Evolutionary conservation across 2,113 vertebrate genomes (phyloP).

Genomic region (Centropus unirufus): DNA sequence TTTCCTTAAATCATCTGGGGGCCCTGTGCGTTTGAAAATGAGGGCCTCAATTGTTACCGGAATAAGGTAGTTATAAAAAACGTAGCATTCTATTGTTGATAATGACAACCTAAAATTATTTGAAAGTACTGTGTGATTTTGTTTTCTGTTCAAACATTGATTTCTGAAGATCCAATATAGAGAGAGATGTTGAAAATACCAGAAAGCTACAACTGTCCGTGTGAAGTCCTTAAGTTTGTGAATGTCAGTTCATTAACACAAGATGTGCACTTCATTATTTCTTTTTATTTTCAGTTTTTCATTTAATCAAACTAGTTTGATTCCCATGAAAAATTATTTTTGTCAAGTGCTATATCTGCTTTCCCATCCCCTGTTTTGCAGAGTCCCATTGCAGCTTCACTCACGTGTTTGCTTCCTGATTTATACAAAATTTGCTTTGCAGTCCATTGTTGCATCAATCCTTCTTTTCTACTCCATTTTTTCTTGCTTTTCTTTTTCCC

Average conservation of each 20-base stretch:
- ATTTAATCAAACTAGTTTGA: conserved; percentile 34
- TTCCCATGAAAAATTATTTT: conserved; percentile 22
- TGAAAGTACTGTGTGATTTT: conserved; percentile 61
- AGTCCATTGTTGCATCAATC: conserved; percentile 66
- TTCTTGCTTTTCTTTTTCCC: conserved; percentile 49
- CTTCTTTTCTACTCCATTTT: conserved; percentile 73
- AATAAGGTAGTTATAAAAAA: conserved; percentile 34
- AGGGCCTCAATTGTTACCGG: neutral
- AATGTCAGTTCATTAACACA: conserved; percentile 52
- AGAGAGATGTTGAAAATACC: conserved; percentile 67
- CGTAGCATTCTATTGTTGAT: conserved; percentile 8
- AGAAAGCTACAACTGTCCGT: conserved; percentile 40
- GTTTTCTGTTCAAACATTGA: conserved; percentile 68
- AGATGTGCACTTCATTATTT: conserved; percentile 49
- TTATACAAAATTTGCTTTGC: conserved; percentile 55
- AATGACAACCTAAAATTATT: conserved; percentile 39
- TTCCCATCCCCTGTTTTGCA: conserved; percentile 1
- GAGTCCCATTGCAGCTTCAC: conserved; percentile 4
- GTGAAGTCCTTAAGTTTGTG: conserved; percentile 53
- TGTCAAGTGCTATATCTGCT: neutral
- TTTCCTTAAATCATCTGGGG: conserved; percentile 1
- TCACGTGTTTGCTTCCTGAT: conserved; percentile 34
- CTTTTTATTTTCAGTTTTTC: conserved; percentile 63
- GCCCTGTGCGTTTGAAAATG: conserved; percentile 13
- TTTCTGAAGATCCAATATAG: conserved; percentile 70